Base-by-base conservation (phyloP, 2,888 invertebrate genomes). In the Caenorhabditis drosophilae region DNA sequence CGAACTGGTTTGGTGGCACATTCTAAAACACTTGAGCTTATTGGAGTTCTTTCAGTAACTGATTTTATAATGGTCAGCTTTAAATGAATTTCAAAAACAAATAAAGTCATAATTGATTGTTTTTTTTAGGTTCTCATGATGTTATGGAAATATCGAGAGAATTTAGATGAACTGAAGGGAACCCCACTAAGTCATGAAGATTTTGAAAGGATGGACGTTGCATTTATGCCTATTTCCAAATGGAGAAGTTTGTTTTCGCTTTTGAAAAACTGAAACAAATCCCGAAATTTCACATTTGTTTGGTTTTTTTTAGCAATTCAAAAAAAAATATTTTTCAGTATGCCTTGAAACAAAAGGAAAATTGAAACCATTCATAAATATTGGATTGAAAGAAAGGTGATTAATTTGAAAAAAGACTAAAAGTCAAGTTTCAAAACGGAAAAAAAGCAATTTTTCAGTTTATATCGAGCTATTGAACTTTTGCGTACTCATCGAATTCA, bases 1-100 rank as follows among this genome's bases (percentile, higher is more conserved):
- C 48, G 71, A 35, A 71, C 71, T 4, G 71, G 71, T 18, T 35
- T 71, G 20, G 67, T 71, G 9, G 49, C 64, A n/a, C 64, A 71
- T 45, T 53, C 68, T 12, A 49, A 59, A 51, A 62, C 62, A 31
- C 51, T 61, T 25, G 60, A 57, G 47, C 59, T 68, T 36, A 66
- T 59, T 15, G 66, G 71, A n/a, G 71, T 71, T 31, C 46, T 71
- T 15, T 71, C 71, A 34, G 66, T 64, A n/a, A 71, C 71, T 31
- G 71, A 71, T 44, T 71, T 71, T 35, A 68, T 71, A 16, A 71
- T 71, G 71, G 66, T 70, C 41, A 55, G 34, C 4, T 9, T 15
- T 42, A 11, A 9, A 18, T 4, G 18, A 42, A 25, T 15, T 42
- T 18, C 12, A 11, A 11, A 40, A n/a, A 40, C 16, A 18, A 18